Evolutionary conservation across 2,888 invertebrate genomes (phyloP).

Genomic region (Amphipoea oculea): DNA sequence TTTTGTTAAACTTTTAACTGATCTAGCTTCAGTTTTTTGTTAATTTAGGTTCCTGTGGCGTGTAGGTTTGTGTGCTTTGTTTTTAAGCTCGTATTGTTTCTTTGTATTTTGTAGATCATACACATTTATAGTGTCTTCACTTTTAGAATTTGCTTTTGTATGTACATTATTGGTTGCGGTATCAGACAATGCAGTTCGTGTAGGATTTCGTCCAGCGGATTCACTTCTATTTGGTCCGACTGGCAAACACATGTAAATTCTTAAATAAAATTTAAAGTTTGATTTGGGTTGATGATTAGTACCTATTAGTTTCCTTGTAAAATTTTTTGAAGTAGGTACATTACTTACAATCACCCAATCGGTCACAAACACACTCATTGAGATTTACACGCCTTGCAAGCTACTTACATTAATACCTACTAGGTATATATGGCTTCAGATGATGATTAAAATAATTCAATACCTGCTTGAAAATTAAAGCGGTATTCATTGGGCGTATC

Average conservation of each 20-base stretch:
- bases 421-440: background rate
- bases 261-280: background rate
- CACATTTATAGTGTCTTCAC: background rate
- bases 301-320: background rate
- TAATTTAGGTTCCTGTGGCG: constrained; percentile 48
- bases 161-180: constrained; percentile 17
- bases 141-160: constrained; percentile 25
- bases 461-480: constrained; percentile 15
- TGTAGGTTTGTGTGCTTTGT: constrained; percentile 22
- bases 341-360: background rate
- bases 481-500: constrained; percentile 12
- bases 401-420: too few relatives aligned
- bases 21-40: constrained; percentile 66
- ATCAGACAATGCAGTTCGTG: constrained; percentile 2
- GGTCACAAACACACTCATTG: too few relatives aligned
- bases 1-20: constrained; percentile 67
- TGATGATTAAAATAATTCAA: constrained; percentile 1
- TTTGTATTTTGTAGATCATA: constrained; percentile 19
- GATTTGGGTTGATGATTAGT: constrained; percentile 7
- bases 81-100: constrained; percentile 31
- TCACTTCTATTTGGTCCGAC: background rate
- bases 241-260: background rate
- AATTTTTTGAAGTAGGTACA: background rate
- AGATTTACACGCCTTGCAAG: too few relatives aligned
- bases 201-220: constrained; percentile 6